These are phyloP conservation scores for Emberiza fucata DNA, from an alignment of 2,113 vertebrate genomes.

Conservation along the genomic window DNA sequence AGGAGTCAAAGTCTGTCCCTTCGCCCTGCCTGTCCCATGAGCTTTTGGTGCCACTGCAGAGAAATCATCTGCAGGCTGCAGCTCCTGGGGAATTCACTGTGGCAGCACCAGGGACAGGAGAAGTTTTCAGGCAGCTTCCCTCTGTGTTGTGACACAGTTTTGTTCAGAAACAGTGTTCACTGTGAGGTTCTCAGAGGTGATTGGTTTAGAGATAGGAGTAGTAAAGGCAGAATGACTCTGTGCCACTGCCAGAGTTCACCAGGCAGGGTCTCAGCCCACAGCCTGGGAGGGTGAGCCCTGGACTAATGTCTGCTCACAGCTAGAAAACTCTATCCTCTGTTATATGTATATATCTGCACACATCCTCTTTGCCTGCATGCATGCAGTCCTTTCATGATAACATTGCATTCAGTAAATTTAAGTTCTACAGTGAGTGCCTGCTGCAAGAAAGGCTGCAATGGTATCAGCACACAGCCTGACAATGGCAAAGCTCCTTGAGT, in stretches of 20 bases:
- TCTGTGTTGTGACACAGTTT: neutral
- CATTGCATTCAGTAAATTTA: neutral
- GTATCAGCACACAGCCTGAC: neutral
- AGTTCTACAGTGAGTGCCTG: neutral
- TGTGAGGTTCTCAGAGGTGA: neutral
- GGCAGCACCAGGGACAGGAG: neutral
- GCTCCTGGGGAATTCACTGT: neutral
- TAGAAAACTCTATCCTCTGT: neutral
- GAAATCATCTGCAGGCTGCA: neutral
- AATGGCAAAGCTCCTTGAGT: neutral
- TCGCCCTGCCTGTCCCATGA: conserved; percentile 47
- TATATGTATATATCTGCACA: neutral
- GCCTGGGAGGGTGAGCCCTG: neutral
- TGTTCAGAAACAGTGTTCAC: neutral
- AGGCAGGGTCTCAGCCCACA: neutral
- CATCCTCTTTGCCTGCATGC: no score
- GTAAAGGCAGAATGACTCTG: no score
- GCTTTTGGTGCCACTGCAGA: neutral
- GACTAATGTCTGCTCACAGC: neutral
- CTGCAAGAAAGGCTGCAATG: neutral
- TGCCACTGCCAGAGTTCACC: neutral
- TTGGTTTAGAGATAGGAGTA: neutral
- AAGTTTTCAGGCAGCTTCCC: neutral
- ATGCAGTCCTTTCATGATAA: neutral
- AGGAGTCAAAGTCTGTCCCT: conserved; percentile 55